Percentiles rank a stretch among this genome's conserved stretches.
These are phyloP conservation scores for Pica pica DNA, from an alignment of 2,113 vertebrate species.

Conservation along the genomic window DNA sequence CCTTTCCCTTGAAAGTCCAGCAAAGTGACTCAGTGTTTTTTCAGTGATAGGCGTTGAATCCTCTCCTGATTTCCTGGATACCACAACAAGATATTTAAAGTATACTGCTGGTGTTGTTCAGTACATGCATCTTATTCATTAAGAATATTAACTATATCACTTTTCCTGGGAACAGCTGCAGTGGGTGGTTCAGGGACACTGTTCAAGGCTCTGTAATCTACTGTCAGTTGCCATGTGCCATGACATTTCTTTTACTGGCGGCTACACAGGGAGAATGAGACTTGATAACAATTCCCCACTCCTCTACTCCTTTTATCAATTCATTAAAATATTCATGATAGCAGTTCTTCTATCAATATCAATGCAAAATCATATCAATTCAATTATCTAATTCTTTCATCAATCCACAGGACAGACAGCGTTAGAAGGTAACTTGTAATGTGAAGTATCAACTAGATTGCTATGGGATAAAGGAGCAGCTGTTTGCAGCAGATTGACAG, in stretches of 20 bases:
- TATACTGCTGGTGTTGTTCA: background rate
- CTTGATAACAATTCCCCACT: background rate
- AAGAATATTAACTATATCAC: background rate
- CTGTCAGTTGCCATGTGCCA: background rate
- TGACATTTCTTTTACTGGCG: background rate
- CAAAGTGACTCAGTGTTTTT: background rate
- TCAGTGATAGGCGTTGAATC: background rate
- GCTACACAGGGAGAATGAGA: background rate
- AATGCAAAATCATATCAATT: background rate
- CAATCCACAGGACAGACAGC: background rate
- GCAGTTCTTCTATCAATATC: background rate
- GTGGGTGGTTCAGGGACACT: background rate
- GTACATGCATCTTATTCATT: background rate
- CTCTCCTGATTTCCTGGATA: background rate
- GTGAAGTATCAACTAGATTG: background rate
- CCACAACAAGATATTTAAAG: background rate
- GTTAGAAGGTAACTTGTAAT: background rate
- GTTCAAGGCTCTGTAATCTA: background rate
- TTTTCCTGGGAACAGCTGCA: background rate
- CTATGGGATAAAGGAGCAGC: background rate
- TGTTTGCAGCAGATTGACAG: background rate
- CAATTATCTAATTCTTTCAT: background rate
- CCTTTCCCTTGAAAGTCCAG: background rate
- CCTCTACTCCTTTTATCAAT: background rate
- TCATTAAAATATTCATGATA: background rate